These are phyloP conservation scores for Myanophis thanlyinensis DNA, from an alignment of 2,113 vertebrate genomes.

Conservation along the genomic window DNA sequence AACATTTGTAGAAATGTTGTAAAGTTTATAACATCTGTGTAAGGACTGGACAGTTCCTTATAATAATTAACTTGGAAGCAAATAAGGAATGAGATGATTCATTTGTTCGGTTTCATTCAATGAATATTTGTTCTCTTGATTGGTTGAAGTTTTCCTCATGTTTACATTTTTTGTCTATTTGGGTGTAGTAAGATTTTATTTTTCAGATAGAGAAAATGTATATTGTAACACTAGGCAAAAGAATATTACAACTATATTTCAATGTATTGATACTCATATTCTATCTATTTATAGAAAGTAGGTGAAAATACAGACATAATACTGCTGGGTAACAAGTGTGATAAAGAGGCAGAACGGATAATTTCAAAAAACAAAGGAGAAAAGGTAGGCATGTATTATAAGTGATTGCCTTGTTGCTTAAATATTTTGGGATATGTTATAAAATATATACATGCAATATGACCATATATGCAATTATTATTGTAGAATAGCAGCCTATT, in stretches of 20 bases:
- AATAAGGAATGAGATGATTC: background rate
- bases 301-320: constrained; percentile 72
- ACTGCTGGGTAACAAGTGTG: constrained; percentile 76
- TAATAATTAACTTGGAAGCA: background rate
- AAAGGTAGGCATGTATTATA: constrained; percentile 63
- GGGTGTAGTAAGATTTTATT: background rate
- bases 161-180: background rate
- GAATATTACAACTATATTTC: background rate
- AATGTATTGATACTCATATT: constrained; percentile 38
- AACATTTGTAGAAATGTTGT: background rate
- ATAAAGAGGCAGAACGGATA: constrained; percentile 69
- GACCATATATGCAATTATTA: constrained; percentile 28
- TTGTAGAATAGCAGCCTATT: constrained; percentile 29
- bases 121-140: background rate
- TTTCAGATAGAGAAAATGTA: background rate
- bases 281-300: constrained; percentile 63
- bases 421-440: constrained; percentile 34
- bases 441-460: constrained; percentile 25
- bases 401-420: constrained; percentile 34
- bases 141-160: background rate
- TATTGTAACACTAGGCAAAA: background rate
- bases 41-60: background rate
- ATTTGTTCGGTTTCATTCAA: background rate
- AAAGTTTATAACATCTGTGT: background rate
- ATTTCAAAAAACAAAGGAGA: constrained; percentile 71